phyloP scores from a whole-genome alignment of 2,888 invertebrate species.

The Dynastes tityus region DNA sequence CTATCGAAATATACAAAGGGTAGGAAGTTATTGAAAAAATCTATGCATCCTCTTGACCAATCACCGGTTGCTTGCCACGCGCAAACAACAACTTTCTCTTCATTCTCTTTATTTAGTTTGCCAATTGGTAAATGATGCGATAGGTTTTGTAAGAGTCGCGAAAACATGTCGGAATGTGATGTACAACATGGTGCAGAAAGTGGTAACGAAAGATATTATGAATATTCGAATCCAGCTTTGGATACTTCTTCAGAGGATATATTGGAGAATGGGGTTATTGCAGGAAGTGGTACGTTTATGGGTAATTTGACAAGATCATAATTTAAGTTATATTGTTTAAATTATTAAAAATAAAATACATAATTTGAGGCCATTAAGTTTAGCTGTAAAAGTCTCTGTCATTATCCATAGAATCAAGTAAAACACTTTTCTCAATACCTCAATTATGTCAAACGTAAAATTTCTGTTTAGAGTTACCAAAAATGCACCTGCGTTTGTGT shows the following conservation, averaged over 20 bases:
- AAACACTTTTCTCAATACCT: too few species aligned
- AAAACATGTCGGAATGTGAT: conserved; percentile 16
- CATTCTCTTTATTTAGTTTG: neutral
- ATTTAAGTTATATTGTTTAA: too few species aligned
- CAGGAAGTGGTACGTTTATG: conserved; percentile 77
- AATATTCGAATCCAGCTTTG: conserved; percentile 68
- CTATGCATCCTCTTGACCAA: neutral
- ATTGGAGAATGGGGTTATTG: conserved; percentile 65
- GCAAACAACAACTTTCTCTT: neutral
- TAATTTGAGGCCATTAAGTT: too few species aligned
- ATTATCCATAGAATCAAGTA: too few species aligned
- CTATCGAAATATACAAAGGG: too few species aligned
- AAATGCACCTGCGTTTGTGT: too few species aligned
- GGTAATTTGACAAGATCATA: conserved; percentile 67
- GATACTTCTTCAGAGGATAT: conserved; percentile 66
- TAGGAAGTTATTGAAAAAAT: neutral
- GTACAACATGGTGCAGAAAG: neutral
- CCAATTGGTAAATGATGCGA: neutral
- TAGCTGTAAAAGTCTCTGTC: too few species aligned
- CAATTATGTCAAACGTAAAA: too few species aligned
- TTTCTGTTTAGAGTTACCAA: too few species aligned
- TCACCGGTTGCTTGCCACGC: neutral
- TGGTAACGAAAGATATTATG: conserved; percentile 26
- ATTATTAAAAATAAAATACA: too few species aligned
- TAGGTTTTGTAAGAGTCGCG: neutral